These are phyloP conservation scores for Tyto alba DNA, from an alignment of 2,113 vertebrate genomes.

Conservation along the genomic window DNA sequence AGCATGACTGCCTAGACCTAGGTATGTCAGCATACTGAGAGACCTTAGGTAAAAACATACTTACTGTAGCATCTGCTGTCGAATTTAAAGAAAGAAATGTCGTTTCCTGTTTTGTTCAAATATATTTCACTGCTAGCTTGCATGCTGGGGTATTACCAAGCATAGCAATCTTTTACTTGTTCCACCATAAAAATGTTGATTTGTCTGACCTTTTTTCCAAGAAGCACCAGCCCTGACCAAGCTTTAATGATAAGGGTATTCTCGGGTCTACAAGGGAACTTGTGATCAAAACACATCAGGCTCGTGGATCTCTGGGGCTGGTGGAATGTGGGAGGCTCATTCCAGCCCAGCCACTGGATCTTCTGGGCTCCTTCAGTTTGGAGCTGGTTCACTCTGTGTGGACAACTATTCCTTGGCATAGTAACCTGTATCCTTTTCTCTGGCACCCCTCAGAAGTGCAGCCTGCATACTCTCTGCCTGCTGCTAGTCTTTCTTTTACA, in stretches of 20 bases:
- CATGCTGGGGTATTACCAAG: background rate
- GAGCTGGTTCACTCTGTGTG: background rate
- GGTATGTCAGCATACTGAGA: background rate
- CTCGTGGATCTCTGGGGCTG: fast-evolving
- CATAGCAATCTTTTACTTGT: background rate
- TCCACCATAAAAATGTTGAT: background rate
- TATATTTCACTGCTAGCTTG: background rate
- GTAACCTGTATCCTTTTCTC: background rate
- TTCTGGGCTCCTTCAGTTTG: background rate
- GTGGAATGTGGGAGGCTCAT: background rate
- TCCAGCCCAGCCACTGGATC: background rate
- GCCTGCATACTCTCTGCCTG: background rate
- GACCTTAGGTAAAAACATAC: background rate
- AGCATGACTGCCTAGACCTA: background rate
- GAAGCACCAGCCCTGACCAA: background rate
- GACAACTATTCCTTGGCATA: background rate
- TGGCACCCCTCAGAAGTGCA: background rate
- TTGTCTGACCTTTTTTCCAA: background rate
- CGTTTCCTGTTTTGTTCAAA: background rate
- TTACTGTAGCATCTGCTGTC: background rate
- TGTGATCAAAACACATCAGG: background rate
- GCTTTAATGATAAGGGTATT: background rate
- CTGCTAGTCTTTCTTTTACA: background rate
- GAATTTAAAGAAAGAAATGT: background rate
- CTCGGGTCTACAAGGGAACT: background rate